Conservation (phyloP, 2,113 vertebrate species). For the Carassius carassius region DNA sequence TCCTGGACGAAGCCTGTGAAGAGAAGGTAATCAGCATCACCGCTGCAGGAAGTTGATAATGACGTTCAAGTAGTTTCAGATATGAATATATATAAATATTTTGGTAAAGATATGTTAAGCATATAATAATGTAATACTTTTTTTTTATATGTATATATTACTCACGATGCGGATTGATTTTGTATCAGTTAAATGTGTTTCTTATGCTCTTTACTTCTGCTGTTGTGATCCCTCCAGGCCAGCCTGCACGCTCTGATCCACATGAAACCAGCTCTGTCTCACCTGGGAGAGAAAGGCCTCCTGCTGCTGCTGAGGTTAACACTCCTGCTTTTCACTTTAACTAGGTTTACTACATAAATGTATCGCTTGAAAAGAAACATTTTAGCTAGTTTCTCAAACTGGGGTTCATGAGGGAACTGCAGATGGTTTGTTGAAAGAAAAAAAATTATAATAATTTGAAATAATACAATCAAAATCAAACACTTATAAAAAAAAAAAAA, state of each 20-base stretch:
- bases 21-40: constrained; percentile 78
- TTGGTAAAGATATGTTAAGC: background rate
- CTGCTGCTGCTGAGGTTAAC: constrained; percentile 83
- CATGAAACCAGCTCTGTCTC: constrained; percentile 87
- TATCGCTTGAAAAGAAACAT: background rate
- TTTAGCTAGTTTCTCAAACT: background rate
- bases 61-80: background rate
- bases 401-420: background rate
- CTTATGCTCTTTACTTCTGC: background rate
- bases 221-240: constrained; percentile 69
- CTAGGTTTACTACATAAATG: background rate
- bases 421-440: background rate
- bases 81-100: background rate
- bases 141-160: too few relatives aligned
- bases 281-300: constrained; percentile 85
- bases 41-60: background rate
- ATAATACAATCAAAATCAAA: background rate
- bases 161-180: background rate
- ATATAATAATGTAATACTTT: background rate
- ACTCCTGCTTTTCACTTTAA: too few relatives aligned
- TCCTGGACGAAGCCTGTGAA: constrained; percentile 88
- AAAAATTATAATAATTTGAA: background rate
- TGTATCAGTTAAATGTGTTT: background rate
- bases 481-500: too few relatives aligned
- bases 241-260: constrained; percentile 89